Percentiles rank a stretch among this genome's conserved stretches.
Conservation (phyloP, 2,113 vertebrate genomes). For the Neotragus moschatus region DNA sequence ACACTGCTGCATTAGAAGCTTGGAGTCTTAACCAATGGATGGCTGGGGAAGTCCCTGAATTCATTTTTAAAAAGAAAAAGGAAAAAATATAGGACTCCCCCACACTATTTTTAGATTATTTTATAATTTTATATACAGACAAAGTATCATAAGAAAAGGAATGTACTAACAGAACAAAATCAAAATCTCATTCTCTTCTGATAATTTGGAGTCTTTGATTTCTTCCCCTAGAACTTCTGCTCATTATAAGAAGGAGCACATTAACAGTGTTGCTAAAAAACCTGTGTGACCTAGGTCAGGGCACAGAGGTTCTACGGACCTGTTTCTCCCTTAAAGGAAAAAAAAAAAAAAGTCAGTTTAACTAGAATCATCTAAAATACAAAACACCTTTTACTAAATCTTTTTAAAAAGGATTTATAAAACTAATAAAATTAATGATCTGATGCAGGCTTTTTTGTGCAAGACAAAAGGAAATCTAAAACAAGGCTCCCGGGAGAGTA, state of each 20-base stretch:
- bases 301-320: not conserved
- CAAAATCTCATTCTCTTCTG: not conserved
- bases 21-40: not conserved
- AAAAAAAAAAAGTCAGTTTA: not conserved
- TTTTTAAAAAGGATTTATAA: slow-evolving; percentile 5
- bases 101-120: not conserved
- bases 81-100: not conserved
- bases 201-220: not conserved
- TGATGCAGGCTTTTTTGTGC: not conserved
- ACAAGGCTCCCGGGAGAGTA: not conserved
- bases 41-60: not conserved
- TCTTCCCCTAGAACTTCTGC: not conserved
- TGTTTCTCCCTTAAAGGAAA: not conserved
- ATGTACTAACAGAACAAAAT: not conserved
- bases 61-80: not conserved
- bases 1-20: not conserved
- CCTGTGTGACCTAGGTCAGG: not conserved
- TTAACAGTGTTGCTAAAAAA: not conserved
- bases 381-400: not conserved
- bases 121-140: not conserved
- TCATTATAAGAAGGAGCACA: not conserved
- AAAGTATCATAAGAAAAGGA: not conserved
- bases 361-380: not conserved
- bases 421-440: not conserved
- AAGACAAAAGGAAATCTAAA: not conserved